Conservation (phyloP, 2,113 vertebrate species). For the Sinocyclocheilus anophthalmus region DNA sequence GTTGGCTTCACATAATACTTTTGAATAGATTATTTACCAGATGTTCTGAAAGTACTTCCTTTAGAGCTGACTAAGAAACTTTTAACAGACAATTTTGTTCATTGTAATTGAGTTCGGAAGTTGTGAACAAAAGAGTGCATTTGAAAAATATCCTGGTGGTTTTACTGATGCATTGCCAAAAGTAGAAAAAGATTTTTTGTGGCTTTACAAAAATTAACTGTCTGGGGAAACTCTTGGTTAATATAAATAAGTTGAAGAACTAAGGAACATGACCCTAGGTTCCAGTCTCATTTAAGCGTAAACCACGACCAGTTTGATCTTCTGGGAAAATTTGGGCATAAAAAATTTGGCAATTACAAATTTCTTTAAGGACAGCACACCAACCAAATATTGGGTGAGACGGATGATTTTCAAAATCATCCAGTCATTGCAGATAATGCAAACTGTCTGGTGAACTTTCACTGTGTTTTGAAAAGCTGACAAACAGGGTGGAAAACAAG, state of each 20-base stretch:
- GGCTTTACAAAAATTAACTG: not conserved
- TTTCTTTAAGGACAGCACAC: no score
- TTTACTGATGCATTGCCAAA: not conserved
- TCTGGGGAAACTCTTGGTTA: not conserved
- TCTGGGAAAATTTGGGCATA: not conserved
- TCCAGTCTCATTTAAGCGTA: no score
- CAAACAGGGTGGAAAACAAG: no score
- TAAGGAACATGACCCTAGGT: no score
- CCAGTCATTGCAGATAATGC: no score
- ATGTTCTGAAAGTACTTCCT: not conserved
- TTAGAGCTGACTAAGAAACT: not conserved
- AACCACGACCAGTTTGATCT: not conserved
- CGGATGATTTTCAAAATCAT: no score
- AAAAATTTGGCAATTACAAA: no score
- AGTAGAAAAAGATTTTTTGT: not conserved
- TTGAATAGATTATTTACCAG: not conserved
- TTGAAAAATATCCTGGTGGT: not conserved
- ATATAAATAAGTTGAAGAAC: not conserved
- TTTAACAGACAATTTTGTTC: not conserved
- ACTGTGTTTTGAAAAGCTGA: no score
- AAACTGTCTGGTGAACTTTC: no score
- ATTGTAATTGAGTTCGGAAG: not conserved
- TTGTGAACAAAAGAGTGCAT: not conserved
- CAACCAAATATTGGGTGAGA: no score
- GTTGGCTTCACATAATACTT: not conserved